Percentiles rank a stretch among this genome's conserved stretches.
These are phyloP conservation scores for Anarrhichthys ocellatus DNA, from an alignment of 2,113 vertebrate species.

Conservation along the genomic window DNA sequence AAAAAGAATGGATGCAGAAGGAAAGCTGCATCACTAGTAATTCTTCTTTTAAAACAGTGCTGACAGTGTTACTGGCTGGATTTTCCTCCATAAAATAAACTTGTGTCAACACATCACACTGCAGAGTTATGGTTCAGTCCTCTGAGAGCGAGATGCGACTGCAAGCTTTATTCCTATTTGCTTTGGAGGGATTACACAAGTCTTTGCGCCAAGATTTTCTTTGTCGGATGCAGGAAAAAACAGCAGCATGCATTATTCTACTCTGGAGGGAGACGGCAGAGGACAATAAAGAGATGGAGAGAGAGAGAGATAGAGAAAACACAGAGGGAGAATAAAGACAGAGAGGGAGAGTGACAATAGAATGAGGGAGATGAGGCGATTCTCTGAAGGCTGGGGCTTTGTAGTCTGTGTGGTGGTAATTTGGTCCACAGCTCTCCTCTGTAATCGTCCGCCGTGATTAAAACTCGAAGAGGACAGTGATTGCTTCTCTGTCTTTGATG, in stretches of 20 bases:
- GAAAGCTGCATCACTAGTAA: not conserved
- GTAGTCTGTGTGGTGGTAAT: slow-evolving; percentile 56
- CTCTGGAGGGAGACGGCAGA: slow-evolving; percentile 39
- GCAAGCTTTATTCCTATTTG: slow-evolving; percentile 49
- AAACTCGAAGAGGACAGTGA: slow-evolving; percentile 56
- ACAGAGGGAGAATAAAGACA: slow-evolving; percentile 16
- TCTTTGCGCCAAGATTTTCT: slow-evolving; percentile 48
- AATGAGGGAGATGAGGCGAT: slow-evolving; percentile 48
- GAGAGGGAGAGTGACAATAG: slow-evolving; percentile 55
- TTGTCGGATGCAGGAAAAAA: slow-evolving; percentile 44
- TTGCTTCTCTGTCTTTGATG: slow-evolving; percentile 53
- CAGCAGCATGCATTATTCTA: slow-evolving; percentile 56
- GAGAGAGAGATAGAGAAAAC: slow-evolving; percentile 19
- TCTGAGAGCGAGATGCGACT: slow-evolving; percentile 32
- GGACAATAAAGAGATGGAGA: slow-evolving; percentile 50
- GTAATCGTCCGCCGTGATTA: slow-evolving; percentile 65
- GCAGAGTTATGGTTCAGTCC: slow-evolving; percentile 34
- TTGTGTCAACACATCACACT: slow-evolving; percentile 48
- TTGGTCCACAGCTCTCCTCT: slow-evolving; percentile 51
- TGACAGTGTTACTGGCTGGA: slow-evolving; percentile 8
- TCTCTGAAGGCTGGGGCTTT: slow-evolving; percentile 61
- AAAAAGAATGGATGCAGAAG: not conserved
- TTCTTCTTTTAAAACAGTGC: not conserved
- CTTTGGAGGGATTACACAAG: slow-evolving; percentile 57
- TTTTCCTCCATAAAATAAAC: slow-evolving; percentile 42